Evolutionary conservation across 2,888 invertebrate species (phyloP).

Genomic region (Atethmia centrago): DNA sequence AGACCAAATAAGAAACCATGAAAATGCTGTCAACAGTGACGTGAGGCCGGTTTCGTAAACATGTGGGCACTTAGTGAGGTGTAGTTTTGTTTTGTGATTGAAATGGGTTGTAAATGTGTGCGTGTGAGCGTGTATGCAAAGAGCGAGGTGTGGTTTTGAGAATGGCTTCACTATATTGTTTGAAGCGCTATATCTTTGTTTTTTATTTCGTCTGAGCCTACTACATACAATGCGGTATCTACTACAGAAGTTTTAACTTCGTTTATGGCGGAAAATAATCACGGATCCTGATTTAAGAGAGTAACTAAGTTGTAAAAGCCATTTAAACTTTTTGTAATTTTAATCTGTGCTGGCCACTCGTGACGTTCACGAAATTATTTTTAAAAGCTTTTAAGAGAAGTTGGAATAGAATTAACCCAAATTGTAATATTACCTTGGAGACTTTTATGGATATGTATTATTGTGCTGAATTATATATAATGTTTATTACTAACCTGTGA

Average conservation of each 20-base stretch:
- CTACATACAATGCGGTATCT: conserved; percentile 21
- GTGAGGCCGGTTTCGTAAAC: too few relatives aligned
- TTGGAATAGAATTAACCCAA: conserved; percentile 43
- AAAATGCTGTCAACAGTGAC: too few relatives aligned
- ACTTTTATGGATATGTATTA: conserved; percentile 1
- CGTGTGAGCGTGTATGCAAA: too few relatives aligned
- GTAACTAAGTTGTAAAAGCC: conserved; percentile 75
- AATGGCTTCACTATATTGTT: too few relatives aligned
- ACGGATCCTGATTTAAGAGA: conserved; percentile 66
- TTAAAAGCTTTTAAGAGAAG: conserved; percentile 57
- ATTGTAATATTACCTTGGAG: conserved; percentile 28
- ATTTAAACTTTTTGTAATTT: conserved; percentile 77
- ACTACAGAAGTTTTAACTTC: conserved; percentile 61
- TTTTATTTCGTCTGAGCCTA: too few relatives aligned
- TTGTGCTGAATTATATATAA: background rate
- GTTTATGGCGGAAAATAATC: conserved; percentile 70
- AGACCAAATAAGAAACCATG: too few relatives aligned
- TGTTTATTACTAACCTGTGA: conserved; percentile 92
- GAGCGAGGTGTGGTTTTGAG: too few relatives aligned
- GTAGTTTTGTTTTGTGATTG: too few relatives aligned
- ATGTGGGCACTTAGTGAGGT: too few relatives aligned
- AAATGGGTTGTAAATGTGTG: too few relatives aligned
- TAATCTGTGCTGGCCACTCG: conserved; percentile 64
- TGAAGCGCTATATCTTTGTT: too few relatives aligned
- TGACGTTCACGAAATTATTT: conserved; percentile 67